These are phyloP conservation scores for Neoarius graeffei DNA, from an alignment of 2,113 vertebrate species.

Conservation along the genomic window DNA sequence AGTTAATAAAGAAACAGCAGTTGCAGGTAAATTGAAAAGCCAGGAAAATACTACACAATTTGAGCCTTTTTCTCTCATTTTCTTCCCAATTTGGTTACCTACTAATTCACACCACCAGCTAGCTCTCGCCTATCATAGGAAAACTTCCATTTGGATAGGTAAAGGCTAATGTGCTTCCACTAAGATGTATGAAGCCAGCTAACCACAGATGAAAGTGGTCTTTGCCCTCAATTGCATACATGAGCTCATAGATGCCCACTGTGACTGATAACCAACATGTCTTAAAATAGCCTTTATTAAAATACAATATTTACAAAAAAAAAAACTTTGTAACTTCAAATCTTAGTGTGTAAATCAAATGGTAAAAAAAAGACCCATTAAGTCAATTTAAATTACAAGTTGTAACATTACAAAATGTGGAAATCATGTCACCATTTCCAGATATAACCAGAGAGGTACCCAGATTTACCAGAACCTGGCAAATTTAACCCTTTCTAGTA, in stretches of 20 bases:
- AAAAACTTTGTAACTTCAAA: background rate
- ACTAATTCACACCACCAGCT: background rate
- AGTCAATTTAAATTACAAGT: background rate
- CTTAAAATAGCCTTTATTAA: too few species aligned
- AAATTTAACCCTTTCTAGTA: too few species aligned
- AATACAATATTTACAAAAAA: background rate
- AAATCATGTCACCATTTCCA: background rate
- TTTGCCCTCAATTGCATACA: background rate
- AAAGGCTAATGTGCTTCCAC: background rate
- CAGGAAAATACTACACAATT: background rate
- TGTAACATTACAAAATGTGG: too few species aligned
- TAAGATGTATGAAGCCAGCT: background rate
- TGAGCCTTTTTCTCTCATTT: background rate
- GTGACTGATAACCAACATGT: background rate
- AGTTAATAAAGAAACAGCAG: constrained; percentile 73
- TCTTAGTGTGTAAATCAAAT: background rate
- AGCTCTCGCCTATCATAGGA: background rate
- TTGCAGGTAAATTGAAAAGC: constrained; percentile 73
- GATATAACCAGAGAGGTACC: background rate
- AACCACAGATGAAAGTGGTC: too few species aligned
- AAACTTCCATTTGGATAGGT: background rate
- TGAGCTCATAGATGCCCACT: background rate
- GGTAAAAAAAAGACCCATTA: background rate
- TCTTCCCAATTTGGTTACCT: background rate
- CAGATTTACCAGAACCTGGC: background rate